These are phyloP conservation scores for Pyrocephalus nanus DNA, from an alignment of 2,797 vertebrate species.

Conservation along the genomic window DNA sequence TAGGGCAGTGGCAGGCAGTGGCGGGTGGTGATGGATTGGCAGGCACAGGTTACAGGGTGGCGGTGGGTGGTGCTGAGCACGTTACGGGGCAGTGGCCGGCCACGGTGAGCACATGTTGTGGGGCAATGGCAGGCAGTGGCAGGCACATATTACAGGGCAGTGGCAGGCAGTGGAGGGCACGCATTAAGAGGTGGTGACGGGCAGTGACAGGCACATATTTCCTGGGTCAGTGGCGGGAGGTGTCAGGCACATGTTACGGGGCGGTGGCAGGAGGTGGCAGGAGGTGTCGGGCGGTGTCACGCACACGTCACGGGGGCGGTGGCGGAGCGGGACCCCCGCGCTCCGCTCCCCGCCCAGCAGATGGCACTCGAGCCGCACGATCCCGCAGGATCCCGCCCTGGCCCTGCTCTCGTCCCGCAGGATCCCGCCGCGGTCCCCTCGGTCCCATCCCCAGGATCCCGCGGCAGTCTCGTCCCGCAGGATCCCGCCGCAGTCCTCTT, in stretches of 20 bases:
- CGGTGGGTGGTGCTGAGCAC: no score
- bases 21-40: no score
- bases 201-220: no score
- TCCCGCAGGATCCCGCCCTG: not conserved
- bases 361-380: not conserved
- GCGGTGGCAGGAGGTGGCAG: not conserved
- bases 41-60: no score
- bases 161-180: no score
- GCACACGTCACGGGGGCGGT: not conserved
- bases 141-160: no score
- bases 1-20: not conserved
- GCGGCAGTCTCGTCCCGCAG: no score
- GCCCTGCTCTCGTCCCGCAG: not conserved
- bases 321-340: rapidly evolving
- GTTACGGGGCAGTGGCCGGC: no score
- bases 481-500: not conserved
- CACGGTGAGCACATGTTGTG: rapidly evolving
- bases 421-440: no score
- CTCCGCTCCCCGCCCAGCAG: not conserved
- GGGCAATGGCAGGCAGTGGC: no score
- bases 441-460: no score
- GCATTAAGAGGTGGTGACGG: not conserved
- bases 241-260: rapidly evolving
- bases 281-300: not conserved
- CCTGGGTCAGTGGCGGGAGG: not conserved